These are phyloP conservation scores for Tenrec ecaudatus DNA, from an alignment of 2,113 vertebrate genomes.

Conservation along the genomic window DNA sequence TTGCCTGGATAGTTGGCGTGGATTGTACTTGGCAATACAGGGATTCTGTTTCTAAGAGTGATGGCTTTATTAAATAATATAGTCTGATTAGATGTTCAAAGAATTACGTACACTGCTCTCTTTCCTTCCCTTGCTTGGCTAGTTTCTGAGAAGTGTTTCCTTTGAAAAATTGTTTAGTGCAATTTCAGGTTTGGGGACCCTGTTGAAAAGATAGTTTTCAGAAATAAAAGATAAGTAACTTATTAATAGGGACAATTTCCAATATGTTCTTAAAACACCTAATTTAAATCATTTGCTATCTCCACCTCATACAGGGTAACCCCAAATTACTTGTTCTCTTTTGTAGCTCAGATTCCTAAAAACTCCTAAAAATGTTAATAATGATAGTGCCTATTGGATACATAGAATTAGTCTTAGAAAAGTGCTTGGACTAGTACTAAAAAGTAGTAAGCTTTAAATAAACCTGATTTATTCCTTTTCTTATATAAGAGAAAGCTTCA, in stretches of 20 bases:
- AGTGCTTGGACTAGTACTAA: not conserved
- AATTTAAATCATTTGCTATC: conserved; percentile 36
- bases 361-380: not conserved
- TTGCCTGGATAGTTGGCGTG: conserved; percentile 85
- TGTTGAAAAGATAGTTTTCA: conserved; percentile 10
- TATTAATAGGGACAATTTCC: conserved; percentile 45
- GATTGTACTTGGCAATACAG: conserved; percentile 84
- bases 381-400: not conserved
- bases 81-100: conserved; percentile 65
- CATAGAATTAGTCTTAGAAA: not conserved
- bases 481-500: not conserved
- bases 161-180: conserved; percentile 40
- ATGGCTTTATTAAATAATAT: conserved; percentile 83
- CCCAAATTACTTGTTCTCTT: not conserved
- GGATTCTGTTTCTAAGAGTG: conserved; percentile 82
- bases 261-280: conserved; percentile 48
- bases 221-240: conserved; percentile 19
- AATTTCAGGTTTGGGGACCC: conserved; percentile 5
- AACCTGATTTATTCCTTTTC: not conserved
- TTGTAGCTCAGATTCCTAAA: not conserved
- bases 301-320: not conserved
- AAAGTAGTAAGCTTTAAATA: not conserved
- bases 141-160: conserved; percentile 34
- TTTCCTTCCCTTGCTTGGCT: conserved; percentile 41
- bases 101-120: conserved; percentile 75